A percentile compares a stretch with the other conserved stretches of the same genome.
Evolutionary conservation across 2,113 vertebrate species (phyloP).

Genomic region (Chaenocephalus aceratus): DNA sequence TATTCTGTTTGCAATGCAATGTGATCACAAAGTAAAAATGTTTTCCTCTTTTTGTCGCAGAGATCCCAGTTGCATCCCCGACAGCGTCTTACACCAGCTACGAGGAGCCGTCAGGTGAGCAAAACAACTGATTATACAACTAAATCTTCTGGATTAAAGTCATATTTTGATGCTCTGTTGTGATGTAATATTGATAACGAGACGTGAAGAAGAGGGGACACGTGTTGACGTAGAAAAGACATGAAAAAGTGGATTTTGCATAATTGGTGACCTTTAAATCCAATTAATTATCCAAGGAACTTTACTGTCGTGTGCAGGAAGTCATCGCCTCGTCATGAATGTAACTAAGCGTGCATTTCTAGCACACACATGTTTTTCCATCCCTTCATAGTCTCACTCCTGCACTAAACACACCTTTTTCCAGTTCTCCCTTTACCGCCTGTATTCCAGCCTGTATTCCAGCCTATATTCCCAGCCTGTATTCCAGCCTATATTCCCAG

Average conservation of each 20-base stretch:
- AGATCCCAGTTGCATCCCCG: conserved; percentile 92
- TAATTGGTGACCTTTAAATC: no score
- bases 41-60: conserved; percentile 76
- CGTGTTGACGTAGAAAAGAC: no score
- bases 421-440: conserved; percentile 61
- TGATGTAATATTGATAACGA: no score
- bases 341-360: conserved; percentile 1
- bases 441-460: conserved; percentile 56
- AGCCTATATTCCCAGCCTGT: background rate
- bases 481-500: conserved; percentile 48
- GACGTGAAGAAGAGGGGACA: no score
- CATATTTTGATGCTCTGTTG: background rate
- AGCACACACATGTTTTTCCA: conserved; percentile 50
- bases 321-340: background rate
- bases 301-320: background rate
- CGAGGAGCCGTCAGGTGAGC: conserved; percentile 92
- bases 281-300: no score
- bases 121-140: background rate
- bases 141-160: background rate
- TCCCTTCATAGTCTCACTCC: background rate
- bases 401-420: conserved; percentile 43
- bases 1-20: background rate
- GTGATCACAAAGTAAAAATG: background rate
- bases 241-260: no score
- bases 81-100: conserved; percentile 90